phyloP scores from a whole-genome alignment of 2,888 invertebrate species.

The Quadriops clusia region DNA sequence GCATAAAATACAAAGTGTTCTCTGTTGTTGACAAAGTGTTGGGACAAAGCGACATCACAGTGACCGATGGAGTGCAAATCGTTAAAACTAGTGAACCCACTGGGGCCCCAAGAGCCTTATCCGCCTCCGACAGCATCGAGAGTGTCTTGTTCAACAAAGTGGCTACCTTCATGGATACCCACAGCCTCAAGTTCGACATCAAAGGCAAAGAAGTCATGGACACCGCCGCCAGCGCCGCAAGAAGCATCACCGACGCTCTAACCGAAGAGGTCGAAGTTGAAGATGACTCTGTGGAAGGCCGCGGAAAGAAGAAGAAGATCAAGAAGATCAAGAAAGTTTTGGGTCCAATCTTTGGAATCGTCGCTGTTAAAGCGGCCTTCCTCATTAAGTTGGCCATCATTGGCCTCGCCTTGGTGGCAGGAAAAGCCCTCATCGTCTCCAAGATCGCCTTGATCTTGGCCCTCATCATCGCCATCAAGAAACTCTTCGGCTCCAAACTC shows the following conservation, averaged over 20 bases:
- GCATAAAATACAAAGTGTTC: slow-evolving; percentile 69
- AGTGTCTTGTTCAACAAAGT: slow-evolving; percentile 63
- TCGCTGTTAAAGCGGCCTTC: too few species aligned
- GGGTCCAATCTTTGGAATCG: too few species aligned
- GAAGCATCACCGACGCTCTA: slow-evolving; percentile 60
- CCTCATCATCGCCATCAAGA: slow-evolving; percentile 59
- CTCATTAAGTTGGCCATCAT: too few species aligned
- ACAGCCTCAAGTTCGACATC: slow-evolving; percentile 67
- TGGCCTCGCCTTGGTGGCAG: slow-evolving; percentile 69
- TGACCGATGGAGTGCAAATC: slow-evolving; percentile 66
- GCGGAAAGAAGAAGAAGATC: slow-evolving; percentile 68
- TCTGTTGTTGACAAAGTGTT: slow-evolving; percentile 67
- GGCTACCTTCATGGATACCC: slow-evolving; percentile 62
- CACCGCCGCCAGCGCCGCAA: slow-evolving; percentile 44
- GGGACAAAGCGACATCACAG: slow-evolving; percentile 60
- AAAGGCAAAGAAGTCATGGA: slow-evolving; percentile 66
- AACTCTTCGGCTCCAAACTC: slow-evolving; percentile 59
- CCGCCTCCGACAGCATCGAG: slow-evolving; percentile 56
- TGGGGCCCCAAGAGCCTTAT: slow-evolving; percentile 54
- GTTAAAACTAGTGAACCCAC: slow-evolving; percentile 54
- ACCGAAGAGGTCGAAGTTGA: slow-evolving; percentile 47
- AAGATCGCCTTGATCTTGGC: slow-evolving; percentile 73
- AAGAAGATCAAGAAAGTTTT: too few species aligned
- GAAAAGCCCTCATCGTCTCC: slow-evolving; percentile 74
- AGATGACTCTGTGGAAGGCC: slow-evolving; percentile 46